These are phyloP conservation scores for Stenodema calcarata DNA, from an alignment of 2,888 invertebrate genomes.

Conservation along the genomic window DNA sequence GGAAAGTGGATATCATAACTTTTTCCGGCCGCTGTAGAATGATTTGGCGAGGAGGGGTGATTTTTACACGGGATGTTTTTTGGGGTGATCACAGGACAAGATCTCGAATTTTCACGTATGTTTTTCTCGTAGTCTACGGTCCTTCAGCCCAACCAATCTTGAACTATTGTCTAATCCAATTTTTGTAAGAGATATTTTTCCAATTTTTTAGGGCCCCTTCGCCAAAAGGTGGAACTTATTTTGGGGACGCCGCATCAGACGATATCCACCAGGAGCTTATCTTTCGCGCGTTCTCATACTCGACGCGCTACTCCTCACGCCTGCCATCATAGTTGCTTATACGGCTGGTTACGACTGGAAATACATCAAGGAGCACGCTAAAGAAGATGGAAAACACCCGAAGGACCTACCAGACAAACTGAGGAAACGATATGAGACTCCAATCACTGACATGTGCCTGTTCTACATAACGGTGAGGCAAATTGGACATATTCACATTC, in stretches of 20 bases:
- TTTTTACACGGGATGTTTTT: no score
- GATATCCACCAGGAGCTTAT: slow-evolving; percentile 25
- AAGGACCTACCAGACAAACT: not conserved
- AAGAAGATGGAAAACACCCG: not conserved
- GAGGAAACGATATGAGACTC: not conserved
- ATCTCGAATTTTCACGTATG: no score
- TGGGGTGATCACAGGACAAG: no score
- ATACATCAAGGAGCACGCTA: not conserved
- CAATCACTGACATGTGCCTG: slow-evolving; percentile 13
- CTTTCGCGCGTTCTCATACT: not conserved
- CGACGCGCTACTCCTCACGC: slow-evolving; percentile 19
- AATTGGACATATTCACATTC: no score
- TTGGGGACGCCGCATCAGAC: not conserved
- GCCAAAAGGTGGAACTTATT: slow-evolving; percentile 37
- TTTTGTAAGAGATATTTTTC: not conserved
- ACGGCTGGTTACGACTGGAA: slow-evolving; percentile 30
- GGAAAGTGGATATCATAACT: no score
- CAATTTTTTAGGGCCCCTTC: slow-evolving; percentile 2
- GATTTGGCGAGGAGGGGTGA: no score
- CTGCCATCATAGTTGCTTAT: not conserved
- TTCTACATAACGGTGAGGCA: slow-evolving; percentile 24
- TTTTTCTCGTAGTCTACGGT: no score
- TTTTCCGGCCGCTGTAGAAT: no score
- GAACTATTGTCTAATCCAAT: no score
- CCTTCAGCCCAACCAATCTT: no score